Evolutionary conservation across 2,888 invertebrate species (phyloP), one percentile per base, ranked within the genome.

Genomic region (Sympetrum striolatum): DNA sequence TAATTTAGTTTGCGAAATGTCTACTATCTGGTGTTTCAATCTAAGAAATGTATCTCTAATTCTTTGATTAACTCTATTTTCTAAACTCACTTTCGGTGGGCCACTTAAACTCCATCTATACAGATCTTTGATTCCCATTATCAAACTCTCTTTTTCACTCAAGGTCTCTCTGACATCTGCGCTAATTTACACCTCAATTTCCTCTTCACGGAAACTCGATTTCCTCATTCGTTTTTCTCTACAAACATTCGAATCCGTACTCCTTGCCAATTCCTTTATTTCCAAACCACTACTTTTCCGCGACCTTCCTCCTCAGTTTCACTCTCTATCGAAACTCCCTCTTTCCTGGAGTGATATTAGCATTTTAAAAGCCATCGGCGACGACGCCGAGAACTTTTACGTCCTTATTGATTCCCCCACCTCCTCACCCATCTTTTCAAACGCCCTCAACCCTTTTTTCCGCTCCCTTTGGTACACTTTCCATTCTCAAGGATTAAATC

Each of bases 321-420:
- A 64, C 64, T 73, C 73, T 73, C 73, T 73, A 31, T 86, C 86
- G 37, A 39, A 58, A 86, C 22, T 64, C 60, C 64, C 39, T 5
- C 35, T 35, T 86, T 86, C 31, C 86, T 35, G 35, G 22, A 64
- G 58, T 12, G 58, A 22, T 86, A 64, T 86, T 86, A 86, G 64
- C 60, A 86, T 86, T 86, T 86, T 86, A 86, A 86, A 86, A 64
- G 37, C 60, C 64, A 60, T 37, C 60, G 60, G 82, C 60, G 58
- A 31, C 31, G 60, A 39, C n/a, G 60, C 5, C 35, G 82, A 82
- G 53, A 48, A 82, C 53, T 82, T 82, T 58, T 44, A 48, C 81
- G 44, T 48, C 25, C 81, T 53, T 58, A 60, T 82, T 58, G 82
- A 82, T 82, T 82, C 82, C 22, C 31, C 31, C 48, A 10, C 53